Conservation (phyloP, 2,797 vertebrate species). For the Darevskia mixta region DNA sequence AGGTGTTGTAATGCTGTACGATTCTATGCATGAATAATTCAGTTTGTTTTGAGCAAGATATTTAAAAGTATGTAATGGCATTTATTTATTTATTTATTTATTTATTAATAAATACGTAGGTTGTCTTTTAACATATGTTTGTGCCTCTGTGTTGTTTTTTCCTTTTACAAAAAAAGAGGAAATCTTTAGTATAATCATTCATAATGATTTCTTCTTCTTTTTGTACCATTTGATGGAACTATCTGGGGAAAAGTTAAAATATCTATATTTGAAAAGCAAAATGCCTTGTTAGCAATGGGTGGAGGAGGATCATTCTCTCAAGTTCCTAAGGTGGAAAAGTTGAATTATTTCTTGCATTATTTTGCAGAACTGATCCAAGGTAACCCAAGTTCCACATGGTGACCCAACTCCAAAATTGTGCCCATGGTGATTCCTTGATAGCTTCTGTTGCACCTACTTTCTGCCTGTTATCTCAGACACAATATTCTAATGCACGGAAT, state of each 20-base stretch:
- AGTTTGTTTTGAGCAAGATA: slow-evolving; percentile 91
- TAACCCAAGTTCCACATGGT: slow-evolving; percentile 75
- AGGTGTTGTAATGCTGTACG: slow-evolving; percentile 96
- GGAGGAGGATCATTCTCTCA: slow-evolving; percentile 69
- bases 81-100: slow-evolving; percentile 68
- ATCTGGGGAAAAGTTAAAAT: slow-evolving; percentile 76
- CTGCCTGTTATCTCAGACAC: neutral
- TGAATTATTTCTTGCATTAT: slow-evolving; percentile 80
- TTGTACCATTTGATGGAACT: slow-evolving; percentile 76
- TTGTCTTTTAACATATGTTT: slow-evolving; percentile 74
- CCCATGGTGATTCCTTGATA: slow-evolving; percentile 24
- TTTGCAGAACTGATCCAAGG: slow-evolving; percentile 78
- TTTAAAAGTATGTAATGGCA: slow-evolving; percentile 78
- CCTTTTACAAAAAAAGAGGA: too few relatives aligned
- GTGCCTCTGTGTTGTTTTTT: slow-evolving; percentile 51
- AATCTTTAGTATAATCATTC: slow-evolving; percentile 72
- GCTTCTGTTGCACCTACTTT: neutral
- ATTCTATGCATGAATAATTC: slow-evolving; percentile 95
- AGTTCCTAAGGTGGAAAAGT: slow-evolving; percentile 76
- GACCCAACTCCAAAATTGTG: slow-evolving; percentile 74
- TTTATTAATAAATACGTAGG: slow-evolving; percentile 73
- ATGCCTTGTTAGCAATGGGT: slow-evolving; percentile 75
- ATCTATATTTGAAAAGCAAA: slow-evolving; percentile 75
- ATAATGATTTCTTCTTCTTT: slow-evolving; percentile 71
- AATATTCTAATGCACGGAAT: neutral